Conservation (phyloP, 2,797 vertebrate species). For the Sebastes aleutianus region DNA sequence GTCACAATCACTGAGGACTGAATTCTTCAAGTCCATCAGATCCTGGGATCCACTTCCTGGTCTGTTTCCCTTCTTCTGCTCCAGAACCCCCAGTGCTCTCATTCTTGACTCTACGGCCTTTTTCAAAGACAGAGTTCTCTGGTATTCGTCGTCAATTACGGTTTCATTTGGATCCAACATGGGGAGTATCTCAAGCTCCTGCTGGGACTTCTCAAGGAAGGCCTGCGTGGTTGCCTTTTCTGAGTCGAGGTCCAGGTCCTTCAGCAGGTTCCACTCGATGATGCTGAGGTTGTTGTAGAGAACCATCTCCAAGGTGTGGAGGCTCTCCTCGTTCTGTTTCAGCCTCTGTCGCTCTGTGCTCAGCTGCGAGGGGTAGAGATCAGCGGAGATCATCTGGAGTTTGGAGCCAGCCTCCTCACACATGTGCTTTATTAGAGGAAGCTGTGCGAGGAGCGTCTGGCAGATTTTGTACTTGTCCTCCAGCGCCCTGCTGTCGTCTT, state of each 20-base stretch:
- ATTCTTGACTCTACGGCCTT: constrained; percentile 79
- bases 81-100: constrained; percentile 72
- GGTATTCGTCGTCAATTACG: constrained; percentile 75
- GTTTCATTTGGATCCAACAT: constrained; percentile 72
- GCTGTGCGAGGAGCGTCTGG: constrained; percentile 69
- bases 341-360: constrained; percentile 66
- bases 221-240: constrained; percentile 45
- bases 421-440: constrained; percentile 66
- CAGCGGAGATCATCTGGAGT: constrained; percentile 71
- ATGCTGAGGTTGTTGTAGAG: constrained; percentile 69
- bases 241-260: constrained; percentile 59
- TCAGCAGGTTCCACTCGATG: constrained; percentile 68
- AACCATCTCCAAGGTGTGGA: constrained; percentile 52
- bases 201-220: constrained; percentile 61
- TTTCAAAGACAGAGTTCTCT: constrained; percentile 77
- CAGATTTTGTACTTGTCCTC: constrained; percentile 70
- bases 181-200: constrained; percentile 72
- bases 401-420: constrained; percentile 64
- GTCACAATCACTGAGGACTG: constrained; percentile 77
- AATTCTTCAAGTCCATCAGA: constrained; percentile 66
- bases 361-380: constrained; percentile 79
- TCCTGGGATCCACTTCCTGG: constrained; percentile 45
- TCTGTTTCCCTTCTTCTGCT: constrained; percentile 49
- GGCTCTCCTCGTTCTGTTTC: constrained; percentile 61
- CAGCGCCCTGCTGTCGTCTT: constrained; percentile 45